A percentile compares a stretch with the other conserved stretches of the same genome.
These are phyloP conservation scores for Cheirogaleus major DNA, from an alignment of 2,797 vertebrate species.

Conservation along the genomic window DNA sequence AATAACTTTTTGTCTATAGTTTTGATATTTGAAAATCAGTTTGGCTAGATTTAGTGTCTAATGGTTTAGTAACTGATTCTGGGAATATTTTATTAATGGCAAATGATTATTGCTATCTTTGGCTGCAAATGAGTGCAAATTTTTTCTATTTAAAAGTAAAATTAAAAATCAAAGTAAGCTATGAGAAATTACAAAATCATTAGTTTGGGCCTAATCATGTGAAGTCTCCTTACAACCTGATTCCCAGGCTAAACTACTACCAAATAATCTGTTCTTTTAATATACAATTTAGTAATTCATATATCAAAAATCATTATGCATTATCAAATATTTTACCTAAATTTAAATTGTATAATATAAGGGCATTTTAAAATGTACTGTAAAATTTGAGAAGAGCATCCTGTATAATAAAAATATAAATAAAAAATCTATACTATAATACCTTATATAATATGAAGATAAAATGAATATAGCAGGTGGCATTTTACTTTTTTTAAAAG, in stretches of 20 bases:
- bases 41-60: background rate
- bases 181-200: background rate
- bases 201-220: background rate
- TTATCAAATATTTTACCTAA: background rate
- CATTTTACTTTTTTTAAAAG: background rate
- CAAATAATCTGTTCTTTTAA: background rate
- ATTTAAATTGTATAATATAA: background rate
- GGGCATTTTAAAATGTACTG: background rate
- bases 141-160: background rate
- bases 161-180: background rate
- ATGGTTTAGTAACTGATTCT: background rate
- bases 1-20: background rate
- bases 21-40: background rate
- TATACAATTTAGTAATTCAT: background rate
- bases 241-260: background rate
- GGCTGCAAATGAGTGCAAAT: background rate
- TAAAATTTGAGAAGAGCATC: background rate
- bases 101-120: background rate
- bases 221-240: background rate
- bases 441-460: background rate
- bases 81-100: background rate
- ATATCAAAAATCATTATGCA: background rate
- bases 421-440: background rate
- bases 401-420: background rate
- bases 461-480: background rate